Percentiles rank a stretch among this genome's conserved stretches.
These are phyloP conservation scores for Phoronis australis DNA, from an alignment of 2,888 invertebrate genomes.

Conservation along the genomic window DNA sequence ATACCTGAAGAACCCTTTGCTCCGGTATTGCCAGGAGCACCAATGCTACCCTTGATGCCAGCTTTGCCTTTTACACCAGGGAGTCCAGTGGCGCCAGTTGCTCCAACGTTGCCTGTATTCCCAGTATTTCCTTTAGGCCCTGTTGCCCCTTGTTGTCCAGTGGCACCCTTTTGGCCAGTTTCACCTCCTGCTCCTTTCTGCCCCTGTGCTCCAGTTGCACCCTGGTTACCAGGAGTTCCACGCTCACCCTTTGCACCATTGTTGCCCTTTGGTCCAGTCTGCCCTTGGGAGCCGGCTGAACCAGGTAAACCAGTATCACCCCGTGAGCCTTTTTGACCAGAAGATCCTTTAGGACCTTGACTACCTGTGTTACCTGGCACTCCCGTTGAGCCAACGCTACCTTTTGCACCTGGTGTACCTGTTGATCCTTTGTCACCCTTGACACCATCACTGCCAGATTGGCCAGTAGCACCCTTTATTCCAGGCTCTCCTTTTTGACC, in stretches of 20 bases:
- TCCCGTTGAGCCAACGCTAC: slow-evolving; percentile 48
- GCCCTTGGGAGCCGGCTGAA: slow-evolving; percentile 33
- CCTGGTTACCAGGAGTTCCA: slow-evolving; percentile 66
- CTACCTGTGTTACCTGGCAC: slow-evolving; percentile 7
- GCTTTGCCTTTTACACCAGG: neutral
- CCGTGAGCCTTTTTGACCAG: slow-evolving; percentile 11
- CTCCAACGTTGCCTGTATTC: slow-evolving; percentile 1
- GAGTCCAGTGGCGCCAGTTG: neutral
- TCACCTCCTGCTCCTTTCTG: slow-evolving; percentile 41
- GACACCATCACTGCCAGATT: slow-evolving; percentile 40
- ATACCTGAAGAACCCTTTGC: neutral
- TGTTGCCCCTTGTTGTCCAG: slow-evolving; percentile 56
- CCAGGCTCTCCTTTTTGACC: slow-evolving; percentile 7
- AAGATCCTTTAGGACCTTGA: slow-evolving; percentile 64
- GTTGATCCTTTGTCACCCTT: slow-evolving; percentile 34
- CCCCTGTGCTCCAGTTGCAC: slow-evolving; percentile 69
- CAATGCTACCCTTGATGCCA: neutral
- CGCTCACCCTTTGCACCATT: slow-evolving; percentile 22
- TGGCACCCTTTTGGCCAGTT: slow-evolving; percentile 62
- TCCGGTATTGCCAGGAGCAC: neutral
- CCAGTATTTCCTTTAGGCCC: slow-evolving; percentile 65
- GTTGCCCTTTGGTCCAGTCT: neutral
- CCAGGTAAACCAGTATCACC: too few species aligned
- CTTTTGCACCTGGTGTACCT: slow-evolving; percentile 57
- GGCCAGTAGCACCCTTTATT: slow-evolving; percentile 7